These are phyloP conservation scores for Yasuhikotakia modesta DNA, from an alignment of 2,797 vertebrate genomes.

Conservation along the genomic window DNA sequence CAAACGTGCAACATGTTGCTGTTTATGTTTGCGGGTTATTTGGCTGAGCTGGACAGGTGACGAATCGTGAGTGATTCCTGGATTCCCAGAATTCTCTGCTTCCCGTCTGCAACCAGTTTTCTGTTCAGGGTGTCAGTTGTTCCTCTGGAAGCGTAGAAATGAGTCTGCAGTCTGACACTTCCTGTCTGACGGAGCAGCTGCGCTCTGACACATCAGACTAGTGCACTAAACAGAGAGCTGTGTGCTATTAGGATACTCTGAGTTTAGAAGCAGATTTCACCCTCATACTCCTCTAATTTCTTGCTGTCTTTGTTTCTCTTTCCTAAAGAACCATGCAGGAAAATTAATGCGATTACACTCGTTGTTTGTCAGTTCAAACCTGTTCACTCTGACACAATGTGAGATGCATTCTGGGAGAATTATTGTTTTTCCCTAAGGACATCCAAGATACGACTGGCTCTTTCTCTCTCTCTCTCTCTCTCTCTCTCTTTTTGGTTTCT, in stretches of 20 bases:
- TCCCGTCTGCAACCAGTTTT: constrained; percentile 14
- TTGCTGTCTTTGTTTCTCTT: neutral
- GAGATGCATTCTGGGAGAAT: constrained; percentile 34
- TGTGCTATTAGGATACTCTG: neutral
- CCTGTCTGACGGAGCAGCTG: constrained; percentile 20
- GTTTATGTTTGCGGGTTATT: constrained; percentile 25
- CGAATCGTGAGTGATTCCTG: constrained; percentile 11
- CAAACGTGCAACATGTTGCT: constrained; percentile 7
- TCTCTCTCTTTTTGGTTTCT: constrained; percentile 7
- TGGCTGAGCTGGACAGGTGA: neutral
- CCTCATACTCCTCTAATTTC: neutral
- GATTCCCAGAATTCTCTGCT: constrained; percentile 22
- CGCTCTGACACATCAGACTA: constrained; percentile 17
- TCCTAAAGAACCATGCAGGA: neutral
- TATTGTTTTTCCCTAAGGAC: constrained; percentile 45
- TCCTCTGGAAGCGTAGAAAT: constrained; percentile 15
- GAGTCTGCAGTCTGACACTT: constrained; percentile 39
- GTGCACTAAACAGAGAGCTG: neutral
- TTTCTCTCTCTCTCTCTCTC: constrained; percentile 2
- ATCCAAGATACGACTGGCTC: constrained; percentile 27
- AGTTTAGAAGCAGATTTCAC: neutral
- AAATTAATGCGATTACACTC: constrained; percentile 20
- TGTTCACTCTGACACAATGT: constrained; percentile 22
- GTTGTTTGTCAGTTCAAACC: constrained; percentile 51
- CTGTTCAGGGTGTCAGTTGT: constrained; percentile 18